phyloP scores from a whole-genome alignment of 2,888 invertebrate species.

The Empis stercorea region DNA sequence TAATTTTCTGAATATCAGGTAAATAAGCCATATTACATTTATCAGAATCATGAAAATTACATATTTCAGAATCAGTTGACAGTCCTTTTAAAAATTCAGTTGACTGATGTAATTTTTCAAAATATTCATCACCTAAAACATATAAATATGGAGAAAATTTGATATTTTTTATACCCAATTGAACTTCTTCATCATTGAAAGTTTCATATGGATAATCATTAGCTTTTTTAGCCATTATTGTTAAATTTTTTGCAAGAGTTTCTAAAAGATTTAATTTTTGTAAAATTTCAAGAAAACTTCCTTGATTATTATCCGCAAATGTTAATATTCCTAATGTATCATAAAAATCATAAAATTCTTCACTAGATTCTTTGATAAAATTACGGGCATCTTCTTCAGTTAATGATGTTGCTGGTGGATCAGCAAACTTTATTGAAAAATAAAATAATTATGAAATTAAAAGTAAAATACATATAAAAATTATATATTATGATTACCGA shows the following conservation, averaged over 20 bases:
- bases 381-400: background rate
- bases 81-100: background rate
- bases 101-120: background rate
- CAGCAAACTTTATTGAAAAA: too few species aligned
- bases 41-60: background rate
- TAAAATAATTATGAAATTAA: too few species aligned
- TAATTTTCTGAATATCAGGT: constrained; percentile 25
- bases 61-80: constrained; percentile 14
- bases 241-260: background rate
- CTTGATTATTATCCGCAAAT: background rate
- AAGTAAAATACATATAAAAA: too few species aligned
- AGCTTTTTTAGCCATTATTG: constrained; percentile 40
- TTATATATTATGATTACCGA: too few species aligned
- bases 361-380: background rate
- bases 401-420: too few species aligned
- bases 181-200: constrained; percentile 1
- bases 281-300: background rate
- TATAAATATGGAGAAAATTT: background rate
- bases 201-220: constrained; percentile 27
- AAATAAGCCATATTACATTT: constrained; percentile 19
- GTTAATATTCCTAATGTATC: background rate
- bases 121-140: background rate
- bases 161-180: background rate
- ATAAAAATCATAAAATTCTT: background rate
- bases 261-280: background rate